Conservation (phyloP, 2,797 vertebrate genomes). For the Adelosebastes latens region DNA sequence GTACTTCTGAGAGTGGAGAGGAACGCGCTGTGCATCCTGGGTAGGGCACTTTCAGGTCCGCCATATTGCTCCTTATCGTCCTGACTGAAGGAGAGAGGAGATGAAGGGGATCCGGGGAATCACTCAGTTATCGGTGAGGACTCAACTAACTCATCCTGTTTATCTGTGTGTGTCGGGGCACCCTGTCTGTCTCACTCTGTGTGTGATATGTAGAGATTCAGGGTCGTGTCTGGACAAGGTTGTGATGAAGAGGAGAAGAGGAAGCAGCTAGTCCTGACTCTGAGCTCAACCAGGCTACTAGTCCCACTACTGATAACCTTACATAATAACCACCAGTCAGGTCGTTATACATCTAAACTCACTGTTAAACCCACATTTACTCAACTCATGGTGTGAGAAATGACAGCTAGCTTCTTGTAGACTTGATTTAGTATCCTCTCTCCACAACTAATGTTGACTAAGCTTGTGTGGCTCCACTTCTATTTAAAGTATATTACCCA, state of each 20-base stretch:
- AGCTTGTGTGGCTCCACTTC: not conserved
- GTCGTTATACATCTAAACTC: not conserved
- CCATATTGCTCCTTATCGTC: slow-evolving; percentile 76
- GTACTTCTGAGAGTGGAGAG: not conserved
- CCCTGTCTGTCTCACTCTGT: not conserved
- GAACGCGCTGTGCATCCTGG: slow-evolving; percentile 70
- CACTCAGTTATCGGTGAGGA: slow-evolving; percentile 80
- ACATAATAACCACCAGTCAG: not conserved
- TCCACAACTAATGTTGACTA: not conserved
- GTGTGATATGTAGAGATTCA: not conserved
- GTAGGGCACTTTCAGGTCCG: slow-evolving; percentile 79
- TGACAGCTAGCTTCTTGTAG: not conserved
- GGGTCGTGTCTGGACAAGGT: slow-evolving; percentile 10
- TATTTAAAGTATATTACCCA: not conserved
- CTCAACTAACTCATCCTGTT: accelerated
- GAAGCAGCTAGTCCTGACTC: slow-evolving; percentile 7
- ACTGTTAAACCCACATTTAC: not conserved
- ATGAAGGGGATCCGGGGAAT: slow-evolving; percentile 85
- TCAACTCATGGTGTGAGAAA: accelerated
- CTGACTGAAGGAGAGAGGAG: slow-evolving; percentile 74
- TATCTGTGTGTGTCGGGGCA: not conserved
- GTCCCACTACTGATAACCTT: not conserved
- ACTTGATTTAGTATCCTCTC: no score
- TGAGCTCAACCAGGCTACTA: not conserved
- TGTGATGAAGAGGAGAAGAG: slow-evolving; percentile 17